Conservation (phyloP, 2,888 invertebrate genomes). For the Disparrhopalites patrizii region DNA sequence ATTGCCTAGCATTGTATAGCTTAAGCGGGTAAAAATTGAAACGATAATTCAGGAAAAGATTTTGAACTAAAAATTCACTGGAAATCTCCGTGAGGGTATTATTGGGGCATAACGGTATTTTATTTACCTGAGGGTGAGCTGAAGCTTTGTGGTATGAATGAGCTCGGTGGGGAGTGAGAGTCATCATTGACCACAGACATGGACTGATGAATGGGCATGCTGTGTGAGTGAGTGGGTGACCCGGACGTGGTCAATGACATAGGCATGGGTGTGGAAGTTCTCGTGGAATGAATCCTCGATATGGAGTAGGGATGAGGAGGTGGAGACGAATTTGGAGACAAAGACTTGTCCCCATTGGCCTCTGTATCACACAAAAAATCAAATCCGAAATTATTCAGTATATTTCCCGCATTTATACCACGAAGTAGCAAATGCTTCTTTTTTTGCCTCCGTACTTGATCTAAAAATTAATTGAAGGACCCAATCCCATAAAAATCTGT, state of each 20-base stretch:
- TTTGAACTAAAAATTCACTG: no score
- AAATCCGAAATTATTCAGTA: no score
- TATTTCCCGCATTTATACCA: no score
- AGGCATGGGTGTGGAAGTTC: conserved; percentile 45
- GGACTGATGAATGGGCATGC: conserved; percentile 38
- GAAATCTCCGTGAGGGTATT: no score
- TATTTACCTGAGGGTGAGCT: conserved; percentile 43
- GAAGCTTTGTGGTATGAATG: conserved; percentile 45
- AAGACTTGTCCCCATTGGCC: conserved; percentile 40
- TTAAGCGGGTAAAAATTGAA: not conserved
- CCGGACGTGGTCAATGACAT: conserved; percentile 43
- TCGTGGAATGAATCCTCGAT: conserved; percentile 44
- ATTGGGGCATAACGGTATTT: no score
- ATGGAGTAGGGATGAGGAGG: conserved; percentile 47
- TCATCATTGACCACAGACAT: conserved; percentile 40
- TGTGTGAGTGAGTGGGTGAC: conserved; percentile 41
- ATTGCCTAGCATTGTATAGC: not conserved
- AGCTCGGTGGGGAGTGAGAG: conserved; percentile 42
- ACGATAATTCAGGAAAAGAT: no score
- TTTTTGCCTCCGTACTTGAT: no score
- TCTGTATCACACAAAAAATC: no score
- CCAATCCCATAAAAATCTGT: no score
- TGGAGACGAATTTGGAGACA: conserved; percentile 45
- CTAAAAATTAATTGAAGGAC: no score
- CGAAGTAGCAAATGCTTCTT: no score